These are phyloP conservation scores for Diabrotica virgifera DNA, from an alignment of 1,140 invertebrate genomes.

Conservation along the genomic window DNA sequence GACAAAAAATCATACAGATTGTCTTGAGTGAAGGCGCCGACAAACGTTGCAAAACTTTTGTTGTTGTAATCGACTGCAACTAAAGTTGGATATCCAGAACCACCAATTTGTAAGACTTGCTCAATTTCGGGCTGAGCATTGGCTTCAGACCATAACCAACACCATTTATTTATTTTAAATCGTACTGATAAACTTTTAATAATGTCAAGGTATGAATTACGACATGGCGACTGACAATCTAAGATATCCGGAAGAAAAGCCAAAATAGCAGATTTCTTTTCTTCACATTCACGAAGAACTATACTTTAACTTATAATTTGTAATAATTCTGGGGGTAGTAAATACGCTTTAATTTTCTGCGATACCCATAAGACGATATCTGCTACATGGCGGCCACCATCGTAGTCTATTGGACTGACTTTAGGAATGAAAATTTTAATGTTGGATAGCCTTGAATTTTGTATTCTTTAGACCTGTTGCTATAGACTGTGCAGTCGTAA, in stretches of 20 bases:
- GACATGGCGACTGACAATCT: conserved; percentile 91
- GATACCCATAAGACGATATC: conserved; percentile 89
- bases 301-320: conserved; percentile 58
- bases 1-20: conserved; percentile 63
- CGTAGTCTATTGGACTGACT: conserved; percentile 69
- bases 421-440: conserved; percentile 87
- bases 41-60: conserved; percentile 89
- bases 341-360: conserved; percentile 57
- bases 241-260: conserved; percentile 92
- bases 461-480: conserved; percentile 70
- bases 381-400: conserved; percentile 78
- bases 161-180: conserved; percentile 93
- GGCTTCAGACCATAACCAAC: conserved; percentile 79
- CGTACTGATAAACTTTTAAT: conserved; percentile 78
- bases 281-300: conserved; percentile 72
- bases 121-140: conserved; percentile 80
- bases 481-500: conserved; percentile 90
- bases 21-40: conserved; percentile 89
- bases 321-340: conserved; percentile 78
- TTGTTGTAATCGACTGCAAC: conserved; percentile 94
- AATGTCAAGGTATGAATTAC: conserved; percentile 80
- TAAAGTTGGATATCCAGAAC: conserved; percentile 87
- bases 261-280: conserved; percentile 86
- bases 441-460: conserved; percentile 90
- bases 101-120: conserved; percentile 85